Base-by-base conservation (phyloP, 1,140 invertebrate species). In the Drosophila orosa region DNA sequence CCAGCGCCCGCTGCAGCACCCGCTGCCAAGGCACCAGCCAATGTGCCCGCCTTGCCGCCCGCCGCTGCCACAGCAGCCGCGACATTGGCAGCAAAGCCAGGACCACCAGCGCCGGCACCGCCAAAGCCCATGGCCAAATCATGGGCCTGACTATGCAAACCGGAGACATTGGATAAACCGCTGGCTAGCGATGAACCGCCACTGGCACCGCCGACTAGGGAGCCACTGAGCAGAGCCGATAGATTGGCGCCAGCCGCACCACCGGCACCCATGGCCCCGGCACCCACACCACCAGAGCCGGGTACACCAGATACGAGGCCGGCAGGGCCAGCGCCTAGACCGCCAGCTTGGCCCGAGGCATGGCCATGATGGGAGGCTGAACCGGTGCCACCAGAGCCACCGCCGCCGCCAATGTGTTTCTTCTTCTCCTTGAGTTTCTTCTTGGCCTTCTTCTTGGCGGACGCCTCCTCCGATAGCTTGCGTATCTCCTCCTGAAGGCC, bases 401-500 rank as follows among this genome's bases (percentile, higher is more conserved):
- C 73, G 19, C 62, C 59, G 1, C 60, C 59, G 29, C 61, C 84
- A n/a, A 87, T 54, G 17, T 56, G 85, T 80, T 94, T 94, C 75
- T 94, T 94, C 78, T 96, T 96, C 13, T 96, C 95, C 67, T 95
- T 94, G 29, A 95, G 92, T 92, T 97, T 96, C 91, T 95, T 95
- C 89, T 96, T 96, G 8, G 93, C 93, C 83, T 95, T 95, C 92
- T 95, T 98, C 91, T 96, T 97, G 90, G 94, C 96, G 83, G 95
- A 94, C 56, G 94, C 95, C 92, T 97, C 96, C 90, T 97, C 97
- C 4, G 97, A 95, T 17, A 98, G 92, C 81, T 96, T 96, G 42
- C 95, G 94, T 95, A 99, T 98, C 93, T 98, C 97, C 91, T 99
- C 98, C 93, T 99, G 98, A 92, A 99, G 95, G 19, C 95, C 95